A percentile compares a stretch with the other conserved stretches of the same genome.
These are phyloP conservation scores for Pseudolaguvia tuberculata DNA, from an alignment of 2,113 vertebrate species.

Conservation along the genomic window DNA sequence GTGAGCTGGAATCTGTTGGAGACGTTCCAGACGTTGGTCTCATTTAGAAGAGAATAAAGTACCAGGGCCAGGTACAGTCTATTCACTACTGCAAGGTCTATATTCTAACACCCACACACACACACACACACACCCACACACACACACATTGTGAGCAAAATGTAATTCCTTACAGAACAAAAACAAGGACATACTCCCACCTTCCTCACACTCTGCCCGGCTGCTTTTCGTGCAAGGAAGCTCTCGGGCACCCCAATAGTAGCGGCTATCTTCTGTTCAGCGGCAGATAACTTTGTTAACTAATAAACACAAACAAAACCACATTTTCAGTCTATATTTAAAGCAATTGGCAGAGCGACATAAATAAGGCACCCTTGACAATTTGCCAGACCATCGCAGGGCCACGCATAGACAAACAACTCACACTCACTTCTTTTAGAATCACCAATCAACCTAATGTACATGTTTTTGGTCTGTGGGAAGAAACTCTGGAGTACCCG, in stretches of 20 bases:
- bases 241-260: conserved; percentile 87
- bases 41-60: conserved; percentile 81
- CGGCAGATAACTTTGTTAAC: conserved; percentile 77
- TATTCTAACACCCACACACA: conserved; percentile 63
- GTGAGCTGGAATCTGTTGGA: conserved; percentile 81
- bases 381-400: too few species aligned
- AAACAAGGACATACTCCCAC: conserved; percentile 55
- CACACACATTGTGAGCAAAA: too few species aligned
- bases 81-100: conserved; percentile 67
- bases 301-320: conserved; percentile 47
- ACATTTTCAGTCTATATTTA: too few species aligned
- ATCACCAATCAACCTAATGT: too few species aligned
- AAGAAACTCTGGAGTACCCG: too few species aligned
- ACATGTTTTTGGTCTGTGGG: too few species aligned
- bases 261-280: conserved; percentile 81
- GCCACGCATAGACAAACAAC: too few species aligned
- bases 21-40: conserved; percentile 82
- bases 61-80: conserved; percentile 84
- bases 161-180: neutral
- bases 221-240: conserved; percentile 82
- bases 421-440: too few species aligned
- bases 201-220: conserved; percentile 85
- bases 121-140: conserved; percentile 40
- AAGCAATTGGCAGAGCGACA: too few species aligned
- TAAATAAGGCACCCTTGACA: too few species aligned